Evolutionary conservation across 2,888 invertebrate genomes (phyloP).

Genomic region (Tipula helvola): DNA sequence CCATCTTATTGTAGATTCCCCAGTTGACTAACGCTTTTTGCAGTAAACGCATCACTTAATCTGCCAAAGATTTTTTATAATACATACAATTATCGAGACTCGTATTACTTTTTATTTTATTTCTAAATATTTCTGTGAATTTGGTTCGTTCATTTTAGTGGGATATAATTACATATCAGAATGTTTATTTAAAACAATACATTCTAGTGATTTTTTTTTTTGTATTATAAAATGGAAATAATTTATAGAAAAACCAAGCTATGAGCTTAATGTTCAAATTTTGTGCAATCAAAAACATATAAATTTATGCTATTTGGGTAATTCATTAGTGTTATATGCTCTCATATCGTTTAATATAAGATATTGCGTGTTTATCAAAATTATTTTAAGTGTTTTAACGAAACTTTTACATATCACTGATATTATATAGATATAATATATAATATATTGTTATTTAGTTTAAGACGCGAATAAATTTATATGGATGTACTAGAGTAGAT

Average conservation of each 20-base stretch:
- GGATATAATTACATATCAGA: neutral
- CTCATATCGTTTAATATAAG: neutral
- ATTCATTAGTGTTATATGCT: neutral
- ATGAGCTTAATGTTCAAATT: neutral
- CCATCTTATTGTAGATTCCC: slow-evolving; percentile 9
- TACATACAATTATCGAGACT: neutral
- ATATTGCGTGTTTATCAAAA: neutral
- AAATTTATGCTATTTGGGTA: neutral
- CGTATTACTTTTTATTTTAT: neutral
- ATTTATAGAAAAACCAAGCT: neutral
- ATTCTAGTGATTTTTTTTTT: neutral
- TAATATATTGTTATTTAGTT: neutral
- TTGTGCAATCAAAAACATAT: neutral
- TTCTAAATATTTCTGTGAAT: neutral
- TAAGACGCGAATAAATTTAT: neutral
- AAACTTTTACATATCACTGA: neutral
- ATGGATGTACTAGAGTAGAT: neutral
- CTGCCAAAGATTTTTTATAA: neutral
- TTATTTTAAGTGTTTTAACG: neutral
- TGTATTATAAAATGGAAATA: neutral
- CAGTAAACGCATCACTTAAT: slow-evolving; percentile 12
- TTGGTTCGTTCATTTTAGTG: neutral
- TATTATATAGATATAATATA: neutral
- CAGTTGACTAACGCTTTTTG: slow-evolving; percentile 12
- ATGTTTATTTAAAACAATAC: neutral